Base-by-base conservation (phyloP, 2,888 invertebrate genomes). In the Diloba caeruleocephala region DNA sequence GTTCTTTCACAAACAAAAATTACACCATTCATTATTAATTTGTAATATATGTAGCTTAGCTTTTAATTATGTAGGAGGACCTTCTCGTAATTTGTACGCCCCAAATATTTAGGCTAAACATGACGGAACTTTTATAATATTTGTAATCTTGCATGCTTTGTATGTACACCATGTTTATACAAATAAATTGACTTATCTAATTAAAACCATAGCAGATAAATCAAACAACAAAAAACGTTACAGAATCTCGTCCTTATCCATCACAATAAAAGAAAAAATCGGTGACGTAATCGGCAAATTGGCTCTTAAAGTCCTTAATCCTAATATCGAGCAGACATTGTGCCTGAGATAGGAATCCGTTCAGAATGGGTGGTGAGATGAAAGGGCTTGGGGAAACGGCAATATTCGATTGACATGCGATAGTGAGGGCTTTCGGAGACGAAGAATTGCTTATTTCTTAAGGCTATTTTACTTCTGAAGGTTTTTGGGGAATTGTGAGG, bases 321-420 rank as follows among this genome's bases (percentile, higher is more conserved):
- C 69, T 50, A 51, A 56, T 61, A 65, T 61, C 51, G 61, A 53
- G 39, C 57, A 64, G 58, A 49, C 54, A 59, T 68, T 65, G 72
- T 68, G 58, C 37, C 33, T 8, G 25, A 43, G 52, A 60, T 53
- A 28, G 50, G 53, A 46, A 45, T 43, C 32, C 37, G 50, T 39
- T 53, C 63, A 51, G 72, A 76, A 78, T 75, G 54, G 64, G 58
- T 63, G 51, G 58, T 49, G 44, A 73, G 76, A 76, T 74, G 67
- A 73, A 72, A 75, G 64, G 59, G 45, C 62, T 64, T 43, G 32
- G 26, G 45, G 41, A 49, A 64, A 65, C 57, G 42, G 69, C 54
- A 65, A 65, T 71, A 63, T 64, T 64, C 63, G 51, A 67, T 67
- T 70, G 67, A 67, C 68, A 57, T 29, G 56, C 43, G 59, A 71